Base-by-base conservation (phyloP, 2,797 vertebrate genomes). In the Myiotriccus ornatus region DNA sequence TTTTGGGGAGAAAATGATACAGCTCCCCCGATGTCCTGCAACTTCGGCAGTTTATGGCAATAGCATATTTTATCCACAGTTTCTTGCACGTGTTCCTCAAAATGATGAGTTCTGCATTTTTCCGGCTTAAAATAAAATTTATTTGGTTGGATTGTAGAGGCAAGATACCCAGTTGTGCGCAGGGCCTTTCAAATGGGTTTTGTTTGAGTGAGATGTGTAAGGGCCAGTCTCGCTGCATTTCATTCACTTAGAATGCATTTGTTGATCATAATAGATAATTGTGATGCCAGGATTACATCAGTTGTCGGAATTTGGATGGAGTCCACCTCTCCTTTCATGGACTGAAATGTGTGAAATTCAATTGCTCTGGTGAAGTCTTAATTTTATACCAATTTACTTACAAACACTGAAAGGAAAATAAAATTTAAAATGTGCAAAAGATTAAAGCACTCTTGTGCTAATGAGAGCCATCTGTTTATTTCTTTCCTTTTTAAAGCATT, bases 391-490 rank as follows among this genome's bases (percentile, higher is more conserved):
- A 49, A 78, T 91, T 90, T 95, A 82, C 90, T 82, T 86, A 56
- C 87, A 73, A 94, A 69, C 87, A 32, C 47, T 52, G 90, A 91
- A 90, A 59, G 69, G 84, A 82, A 96, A 97, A 97, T 94, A 90
- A 96, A 96, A 94, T 95, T 74, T 84, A 68, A 97, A 97, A 97
- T 46, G 80, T 86, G 92, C 56, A 93, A 90, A 95, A 88, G 97
- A 97, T 89, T 44, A 97, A 97, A 95, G 96, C 84, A 20, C 62
- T 82, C 86, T 88, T 35, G 83, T 77, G 74, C 90, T 96, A 97
- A 97, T 94, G 96, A 96, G 93, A 96, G 84, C 94, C 97, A 97
- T 97, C 97, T 97, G 97, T 73, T 97, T 95, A 41, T 83, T 96
- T 68, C 94, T 87, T 93, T 82, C 79, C 95, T 89, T 87, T 95